phyloP scores from a whole-genome alignment of 2,888 invertebrate species.

The Tiliacea aurago region DNA sequence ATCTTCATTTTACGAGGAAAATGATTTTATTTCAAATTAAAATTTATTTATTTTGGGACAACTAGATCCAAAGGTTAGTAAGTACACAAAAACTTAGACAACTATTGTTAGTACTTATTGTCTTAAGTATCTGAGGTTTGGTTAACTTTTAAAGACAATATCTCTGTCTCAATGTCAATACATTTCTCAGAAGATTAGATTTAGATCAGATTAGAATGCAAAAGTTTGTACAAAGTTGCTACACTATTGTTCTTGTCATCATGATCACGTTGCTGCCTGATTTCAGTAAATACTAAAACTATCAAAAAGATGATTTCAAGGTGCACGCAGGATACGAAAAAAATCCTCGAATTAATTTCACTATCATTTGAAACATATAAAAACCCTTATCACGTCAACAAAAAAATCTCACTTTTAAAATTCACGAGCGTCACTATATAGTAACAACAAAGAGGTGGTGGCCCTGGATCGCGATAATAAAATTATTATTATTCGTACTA shows the following conservation, averaged over 20 bases:
- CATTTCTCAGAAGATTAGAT: not conserved
- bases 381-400: slow-evolving; percentile 24
- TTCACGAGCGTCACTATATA: slow-evolving; percentile 60
- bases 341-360: not conserved
- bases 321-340: not conserved
- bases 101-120: no score
- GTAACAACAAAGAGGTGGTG: slow-evolving; percentile 73
- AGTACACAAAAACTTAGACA: no score
- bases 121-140: not conserved
- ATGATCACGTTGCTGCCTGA: no score
- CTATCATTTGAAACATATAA: not conserved
- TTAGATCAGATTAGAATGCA: not conserved
- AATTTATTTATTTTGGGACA: no score
- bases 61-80: no score
- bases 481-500: slow-evolving; percentile 90
- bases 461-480: slow-evolving; percentile 88
- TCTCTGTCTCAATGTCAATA: no score
- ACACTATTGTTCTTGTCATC: not conserved
- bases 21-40: no score
- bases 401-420: slow-evolving; percentile 57
- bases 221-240: not conserved
- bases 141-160: not conserved
- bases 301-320: not conserved
- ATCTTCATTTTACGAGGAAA: not conserved
- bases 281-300: not conserved